phyloP scores from a whole-genome alignment of 2,888 invertebrate genomes.

The Heterodera filipjevi region DNA sequence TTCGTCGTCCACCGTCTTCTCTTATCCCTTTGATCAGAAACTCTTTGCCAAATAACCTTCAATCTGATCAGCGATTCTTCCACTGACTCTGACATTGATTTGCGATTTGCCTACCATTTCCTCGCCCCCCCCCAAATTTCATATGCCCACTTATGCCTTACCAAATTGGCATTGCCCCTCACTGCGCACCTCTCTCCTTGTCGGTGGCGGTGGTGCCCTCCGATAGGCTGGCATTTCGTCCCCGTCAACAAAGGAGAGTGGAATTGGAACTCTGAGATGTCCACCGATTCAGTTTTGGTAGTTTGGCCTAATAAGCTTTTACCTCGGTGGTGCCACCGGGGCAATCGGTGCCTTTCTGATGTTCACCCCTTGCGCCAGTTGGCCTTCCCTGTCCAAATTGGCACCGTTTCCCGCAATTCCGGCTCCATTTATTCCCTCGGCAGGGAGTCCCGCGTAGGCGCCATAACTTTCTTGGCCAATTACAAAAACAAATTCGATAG shows the following conservation, averaged over 20 bases:
- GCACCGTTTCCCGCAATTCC: constrained; percentile 26
- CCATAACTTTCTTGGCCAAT: constrained; percentile 34
- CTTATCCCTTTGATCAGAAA: no score
- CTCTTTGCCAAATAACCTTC: no score
- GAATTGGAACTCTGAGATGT: background rate
- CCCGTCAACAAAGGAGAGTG: background rate
- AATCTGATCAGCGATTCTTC: no score
- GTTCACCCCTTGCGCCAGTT: background rate
- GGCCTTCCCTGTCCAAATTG: constrained; percentile 1
- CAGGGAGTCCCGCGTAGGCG: constrained; percentile 32
- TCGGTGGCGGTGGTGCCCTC: constrained; percentile 46
- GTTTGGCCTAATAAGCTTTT: background rate
- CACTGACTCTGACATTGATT: background rate
- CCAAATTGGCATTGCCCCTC: constrained; percentile 44
- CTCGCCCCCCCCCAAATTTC: background rate
- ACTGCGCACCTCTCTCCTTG: constrained; percentile 43
- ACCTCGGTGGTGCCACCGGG: constrained; percentile 39
- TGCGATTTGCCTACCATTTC: no score
- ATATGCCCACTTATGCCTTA: constrained; percentile 19
- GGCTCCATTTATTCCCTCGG: constrained; percentile 12
- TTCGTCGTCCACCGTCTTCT: no score
- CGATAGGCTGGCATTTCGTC: constrained; percentile 34
- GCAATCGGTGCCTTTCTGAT: constrained; percentile 38
- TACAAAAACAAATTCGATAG: background rate
- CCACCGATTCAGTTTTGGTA: background rate